Conservation (phyloP, 2,113 vertebrate species). For the Rhinolophus sinicus region DNA sequence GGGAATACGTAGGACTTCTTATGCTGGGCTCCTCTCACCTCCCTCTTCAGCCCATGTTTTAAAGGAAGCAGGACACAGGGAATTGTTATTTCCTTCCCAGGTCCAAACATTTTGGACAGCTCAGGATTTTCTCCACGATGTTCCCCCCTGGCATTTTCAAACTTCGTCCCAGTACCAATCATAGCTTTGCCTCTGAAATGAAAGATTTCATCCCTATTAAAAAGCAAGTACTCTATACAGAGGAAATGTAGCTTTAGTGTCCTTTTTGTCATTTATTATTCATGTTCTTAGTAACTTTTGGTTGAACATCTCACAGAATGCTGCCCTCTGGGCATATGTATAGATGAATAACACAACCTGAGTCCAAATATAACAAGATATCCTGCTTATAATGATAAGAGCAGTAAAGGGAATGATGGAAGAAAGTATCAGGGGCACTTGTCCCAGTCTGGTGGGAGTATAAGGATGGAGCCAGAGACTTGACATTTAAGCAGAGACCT, state of each 20-base stretch:
- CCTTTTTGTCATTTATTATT: constrained; percentile 21
- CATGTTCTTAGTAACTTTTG: constrained; percentile 6
- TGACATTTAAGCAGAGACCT: neutral
- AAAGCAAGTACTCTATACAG: neutral
- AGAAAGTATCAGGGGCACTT: neutral
- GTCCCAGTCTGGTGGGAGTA: neutral
- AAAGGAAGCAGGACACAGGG: neutral
- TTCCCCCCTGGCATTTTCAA: neutral
- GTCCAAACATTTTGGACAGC: neutral
- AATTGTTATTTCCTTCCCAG: neutral
- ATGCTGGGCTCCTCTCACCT: neutral
- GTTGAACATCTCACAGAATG: neutral
- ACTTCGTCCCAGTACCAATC: neutral
- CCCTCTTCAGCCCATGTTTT: neutral
- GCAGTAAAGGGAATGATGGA: neutral
- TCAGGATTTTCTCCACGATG: neutral
- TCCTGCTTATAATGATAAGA: neutral
- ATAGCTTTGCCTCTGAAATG: neutral
- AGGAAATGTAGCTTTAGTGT: neutral
- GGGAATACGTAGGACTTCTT: neutral
- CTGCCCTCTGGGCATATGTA: neutral
- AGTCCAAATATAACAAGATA: neutral
- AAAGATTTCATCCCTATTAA: neutral
- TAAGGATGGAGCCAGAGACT: neutral
- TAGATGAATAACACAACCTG: neutral